Conservation (phyloP, 2,113 vertebrate genomes). For the Lepus europaeus region DNA sequence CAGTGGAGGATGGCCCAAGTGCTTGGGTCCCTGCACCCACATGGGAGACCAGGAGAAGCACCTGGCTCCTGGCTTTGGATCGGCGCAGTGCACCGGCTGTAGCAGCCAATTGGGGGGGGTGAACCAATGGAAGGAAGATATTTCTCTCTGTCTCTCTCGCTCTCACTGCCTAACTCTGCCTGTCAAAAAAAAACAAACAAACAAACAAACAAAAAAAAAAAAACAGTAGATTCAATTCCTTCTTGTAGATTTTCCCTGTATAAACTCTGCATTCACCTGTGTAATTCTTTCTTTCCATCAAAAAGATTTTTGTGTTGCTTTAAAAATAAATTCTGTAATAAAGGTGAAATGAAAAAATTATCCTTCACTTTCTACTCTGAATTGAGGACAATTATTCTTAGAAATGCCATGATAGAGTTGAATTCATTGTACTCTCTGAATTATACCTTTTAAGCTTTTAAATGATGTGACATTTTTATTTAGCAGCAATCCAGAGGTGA, state of each 20-base stretch:
- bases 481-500: conserved; percentile 39
- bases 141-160: no score
- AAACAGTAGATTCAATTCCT: neutral
- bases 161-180: no score
- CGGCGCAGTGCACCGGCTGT: no score
- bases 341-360: conserved; percentile 57
- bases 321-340: conserved; percentile 31
- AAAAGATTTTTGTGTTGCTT: neutral
- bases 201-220: no score
- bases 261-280: conserved; percentile 22
- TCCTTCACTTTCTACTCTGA: neutral
- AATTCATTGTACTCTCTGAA: conserved; percentile 47
- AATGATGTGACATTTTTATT: conserved; percentile 72
- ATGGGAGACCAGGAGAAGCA: no score
- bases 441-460: conserved; percentile 58
- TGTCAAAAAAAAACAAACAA: no score
- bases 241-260: neutral
- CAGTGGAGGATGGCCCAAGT: no score
- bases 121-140: no score
- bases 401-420: conserved; percentile 46
- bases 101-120: no score
- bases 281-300: conserved; percentile 24
- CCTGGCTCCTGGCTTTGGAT: no score
- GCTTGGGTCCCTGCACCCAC: no score
- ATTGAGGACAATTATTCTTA: conserved; percentile 50